Conservation (phyloP, 2,888 invertebrate species). For the Drosophila sordidapex region DNA sequence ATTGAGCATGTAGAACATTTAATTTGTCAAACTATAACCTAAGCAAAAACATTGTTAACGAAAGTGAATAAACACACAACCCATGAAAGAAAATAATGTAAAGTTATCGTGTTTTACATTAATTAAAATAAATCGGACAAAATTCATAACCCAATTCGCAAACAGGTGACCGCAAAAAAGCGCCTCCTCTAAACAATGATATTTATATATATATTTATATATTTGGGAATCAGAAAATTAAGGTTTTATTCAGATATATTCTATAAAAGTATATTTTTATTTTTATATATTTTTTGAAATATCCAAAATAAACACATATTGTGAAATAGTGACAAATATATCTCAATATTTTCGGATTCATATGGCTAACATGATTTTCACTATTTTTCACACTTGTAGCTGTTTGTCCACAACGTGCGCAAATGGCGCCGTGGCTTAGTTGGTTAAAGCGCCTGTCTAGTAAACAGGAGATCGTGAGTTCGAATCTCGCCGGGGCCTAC, state of each 20-base stretch:
- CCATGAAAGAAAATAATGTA: no score
- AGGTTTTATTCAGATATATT: background rate
- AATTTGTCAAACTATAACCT: no score
- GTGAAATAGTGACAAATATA: slow-evolving; percentile 5
- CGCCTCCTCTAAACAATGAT: no score
- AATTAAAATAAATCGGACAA: no score
- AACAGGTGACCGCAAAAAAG: no score
- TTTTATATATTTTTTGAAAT: background rate
- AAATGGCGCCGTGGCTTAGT: slow-evolving; percentile 85
- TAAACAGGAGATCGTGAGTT: slow-evolving; percentile 85
- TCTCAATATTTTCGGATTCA: background rate
- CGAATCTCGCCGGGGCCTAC: slow-evolving; percentile 85
- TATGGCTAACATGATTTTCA: background rate
- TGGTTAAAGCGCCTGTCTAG: slow-evolving; percentile 85
- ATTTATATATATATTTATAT: background rate
- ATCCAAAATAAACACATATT: background rate
- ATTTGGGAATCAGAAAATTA: background rate
- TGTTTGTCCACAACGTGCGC: slow-evolving; percentile 86
- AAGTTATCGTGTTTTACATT: no score
- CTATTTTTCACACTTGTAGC: background rate
- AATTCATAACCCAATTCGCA: no score
- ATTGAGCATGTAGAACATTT: no score
- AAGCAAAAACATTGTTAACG: no score
- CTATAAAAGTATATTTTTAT: background rate
- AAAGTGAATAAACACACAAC: no score